Conservation (phyloP, 1,140 invertebrate species). For the Lepidotrigona ventralis region DNA sequence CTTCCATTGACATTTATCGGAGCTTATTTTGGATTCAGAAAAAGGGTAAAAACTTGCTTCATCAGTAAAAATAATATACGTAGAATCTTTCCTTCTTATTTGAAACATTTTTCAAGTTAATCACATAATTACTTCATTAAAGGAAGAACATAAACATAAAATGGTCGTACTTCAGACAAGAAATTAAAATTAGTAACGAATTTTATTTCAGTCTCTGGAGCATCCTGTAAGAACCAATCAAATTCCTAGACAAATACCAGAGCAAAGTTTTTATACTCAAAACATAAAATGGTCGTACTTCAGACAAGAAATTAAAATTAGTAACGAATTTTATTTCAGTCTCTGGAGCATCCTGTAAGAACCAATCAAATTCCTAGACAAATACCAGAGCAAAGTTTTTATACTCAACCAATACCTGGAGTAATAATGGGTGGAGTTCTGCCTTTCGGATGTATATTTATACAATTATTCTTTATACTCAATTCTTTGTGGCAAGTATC, state of each 20-base stretch:
- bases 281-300: too few relatives aligned
- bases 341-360: slow-evolving; percentile 96
- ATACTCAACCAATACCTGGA: slow-evolving; percentile 95
- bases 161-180: background rate
- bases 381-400: slow-evolving; percentile 98
- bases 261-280: slow-evolving; percentile 98
- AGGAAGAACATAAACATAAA: too few relatives aligned
- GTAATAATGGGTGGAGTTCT: slow-evolving; percentile 99
- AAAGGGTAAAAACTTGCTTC: slow-evolving; percentile 83
- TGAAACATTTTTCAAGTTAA: background rate
- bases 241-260: slow-evolving; percentile 98
- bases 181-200: background rate
- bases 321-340: slow-evolving; percentile 80
- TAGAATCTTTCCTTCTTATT: background rate
- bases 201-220: slow-evolving; percentile 89
- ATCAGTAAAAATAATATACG: background rate
- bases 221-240: slow-evolving; percentile 99
- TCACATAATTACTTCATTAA: too few relatives aligned
- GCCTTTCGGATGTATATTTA: slow-evolving; percentile 99
- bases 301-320: background rate
- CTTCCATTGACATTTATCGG: slow-evolving; percentile 98
- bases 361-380: slow-evolving; percentile 99
- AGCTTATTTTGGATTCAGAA: slow-evolving; percentile 98
- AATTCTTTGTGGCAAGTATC: slow-evolving; percentile 95
- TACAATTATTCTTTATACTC: slow-evolving; percentile 99